Conservation (phyloP, 2,888 invertebrate species). For the Drosophila rubida region DNA sequence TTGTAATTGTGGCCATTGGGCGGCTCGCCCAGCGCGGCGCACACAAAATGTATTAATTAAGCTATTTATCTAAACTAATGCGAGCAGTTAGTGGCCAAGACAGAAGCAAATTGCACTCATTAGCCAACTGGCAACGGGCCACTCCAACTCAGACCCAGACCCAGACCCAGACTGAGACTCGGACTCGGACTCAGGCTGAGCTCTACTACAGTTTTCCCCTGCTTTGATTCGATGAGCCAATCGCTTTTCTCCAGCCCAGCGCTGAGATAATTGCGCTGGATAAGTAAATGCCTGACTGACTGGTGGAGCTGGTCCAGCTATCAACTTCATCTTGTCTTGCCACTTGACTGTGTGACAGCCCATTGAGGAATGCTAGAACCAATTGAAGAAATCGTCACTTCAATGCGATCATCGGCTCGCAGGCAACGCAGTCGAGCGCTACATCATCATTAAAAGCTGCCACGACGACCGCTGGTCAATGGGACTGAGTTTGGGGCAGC, state of each 20-base stretch:
- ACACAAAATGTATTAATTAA: constrained; percentile 77
- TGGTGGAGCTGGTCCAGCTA: constrained; percentile 1
- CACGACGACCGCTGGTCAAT: constrained; percentile 5
- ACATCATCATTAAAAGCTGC: constrained; percentile 66
- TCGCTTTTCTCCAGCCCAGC: constrained; percentile 44
- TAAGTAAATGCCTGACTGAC: constrained; percentile 48
- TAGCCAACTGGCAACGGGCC: constrained; percentile 49
- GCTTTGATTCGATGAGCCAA: constrained; percentile 67
- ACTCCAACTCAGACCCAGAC: constrained; percentile 1
- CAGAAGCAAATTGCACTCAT: constrained; percentile 79
- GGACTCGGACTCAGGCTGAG: too few species aligned
- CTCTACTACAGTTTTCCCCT: constrained; percentile 3
- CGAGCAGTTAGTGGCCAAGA: constrained; percentile 80
- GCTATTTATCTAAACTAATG: constrained; percentile 80
- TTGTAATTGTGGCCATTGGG: constrained; percentile 69
- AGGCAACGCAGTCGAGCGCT: constrained; percentile 44
- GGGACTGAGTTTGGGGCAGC: constrained; percentile 11
- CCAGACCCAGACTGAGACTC: too few species aligned
- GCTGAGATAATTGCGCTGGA: constrained; percentile 68
- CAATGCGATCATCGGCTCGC: constrained; percentile 61
- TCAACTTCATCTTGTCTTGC: constrained; percentile 7
- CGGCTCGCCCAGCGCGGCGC: constrained; percentile 31
- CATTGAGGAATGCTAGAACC: constrained; percentile 56
- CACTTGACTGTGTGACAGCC: constrained; percentile 27
- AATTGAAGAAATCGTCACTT: constrained; percentile 73